A percentile compares a stretch with the other conserved stretches of the same genome.
Evolutionary conservation across 2,888 invertebrate genomes (phyloP).

Genomic region (Cerastis leucographa): DNA sequence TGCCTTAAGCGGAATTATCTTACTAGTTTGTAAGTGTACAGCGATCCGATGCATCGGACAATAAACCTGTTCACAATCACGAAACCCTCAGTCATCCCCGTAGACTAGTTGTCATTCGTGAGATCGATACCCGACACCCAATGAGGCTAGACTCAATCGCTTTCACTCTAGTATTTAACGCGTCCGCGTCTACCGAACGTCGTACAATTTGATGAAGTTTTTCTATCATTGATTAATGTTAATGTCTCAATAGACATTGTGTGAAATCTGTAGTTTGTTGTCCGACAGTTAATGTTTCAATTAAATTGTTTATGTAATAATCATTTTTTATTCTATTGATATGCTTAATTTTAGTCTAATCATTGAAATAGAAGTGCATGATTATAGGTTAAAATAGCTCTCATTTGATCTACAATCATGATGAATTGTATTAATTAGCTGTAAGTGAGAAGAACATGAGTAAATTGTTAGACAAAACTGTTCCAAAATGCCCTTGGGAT

Average conservation of each 20-base stretch:
- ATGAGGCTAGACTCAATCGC: slow-evolving; percentile 73
- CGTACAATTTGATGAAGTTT: slow-evolving; percentile 73
- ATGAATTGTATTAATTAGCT: slow-evolving; percentile 84
- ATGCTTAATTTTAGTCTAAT: slow-evolving; percentile 88
- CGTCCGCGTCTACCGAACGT: slow-evolving; percentile 64
- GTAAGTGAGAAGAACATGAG: slow-evolving; percentile 78
- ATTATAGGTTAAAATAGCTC: slow-evolving; percentile 86
- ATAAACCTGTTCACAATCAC: slow-evolving; percentile 82
- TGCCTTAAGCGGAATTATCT: slow-evolving; percentile 89
- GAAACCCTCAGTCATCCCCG: slow-evolving; percentile 75
- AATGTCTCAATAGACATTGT: slow-evolving; percentile 79
- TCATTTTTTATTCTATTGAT: slow-evolving; percentile 89
- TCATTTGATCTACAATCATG: slow-evolving; percentile 81
- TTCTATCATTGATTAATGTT: slow-evolving; percentile 80
- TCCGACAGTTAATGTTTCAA: slow-evolving; percentile 89
- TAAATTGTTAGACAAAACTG: slow-evolving; percentile 75
- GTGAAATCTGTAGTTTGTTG: slow-evolving; percentile 89
- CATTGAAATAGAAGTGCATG: slow-evolving; percentile 87
- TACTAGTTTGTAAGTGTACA: slow-evolving; percentile 90
- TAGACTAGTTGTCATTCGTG: slow-evolving; percentile 85
- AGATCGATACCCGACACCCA: slow-evolving; percentile 75
- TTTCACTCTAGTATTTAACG: slow-evolving; percentile 69
- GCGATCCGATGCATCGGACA: slow-evolving; percentile 89
- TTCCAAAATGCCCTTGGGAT: slow-evolving; percentile 78
- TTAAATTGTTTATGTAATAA: slow-evolving; percentile 90